A percentile compares a stretch with the other conserved stretches of the same genome.
Evolutionary conservation across 30 jellyfish, hydroid and myxozoan genomes (phyloP).

Genomic region (Catostylus mosaicus): DNA sequence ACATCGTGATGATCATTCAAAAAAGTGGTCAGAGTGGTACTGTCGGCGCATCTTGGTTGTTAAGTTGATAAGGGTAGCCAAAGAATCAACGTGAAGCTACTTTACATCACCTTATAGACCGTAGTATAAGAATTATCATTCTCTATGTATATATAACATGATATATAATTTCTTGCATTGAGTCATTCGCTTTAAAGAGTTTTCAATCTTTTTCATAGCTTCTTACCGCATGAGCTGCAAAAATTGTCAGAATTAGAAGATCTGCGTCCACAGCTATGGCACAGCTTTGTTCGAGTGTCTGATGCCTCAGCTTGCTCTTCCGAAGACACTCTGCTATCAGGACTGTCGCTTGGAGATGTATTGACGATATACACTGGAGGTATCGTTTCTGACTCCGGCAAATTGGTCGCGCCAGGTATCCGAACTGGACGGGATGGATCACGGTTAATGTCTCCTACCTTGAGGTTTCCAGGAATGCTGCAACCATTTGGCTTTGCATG

Average conservation of each 20-base stretch:
- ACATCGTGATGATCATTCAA: too few relatives aligned
- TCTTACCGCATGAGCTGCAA: slow-evolving; percentile 71
- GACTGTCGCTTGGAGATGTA: slow-evolving; percentile 73
- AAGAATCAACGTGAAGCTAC: neutral
- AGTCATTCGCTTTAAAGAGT: neutral
- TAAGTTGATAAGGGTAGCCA: too few relatives aligned
- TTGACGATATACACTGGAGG: slow-evolving; percentile 71
- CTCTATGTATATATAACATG: neutral
- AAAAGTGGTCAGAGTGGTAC: too few relatives aligned
- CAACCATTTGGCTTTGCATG: slow-evolving; percentile 25
- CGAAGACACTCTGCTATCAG: slow-evolving; percentile 51
- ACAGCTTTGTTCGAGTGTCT: slow-evolving; percentile 26
- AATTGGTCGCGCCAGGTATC: neutral
- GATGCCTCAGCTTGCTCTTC: slow-evolving; percentile 36
- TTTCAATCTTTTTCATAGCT: slow-evolving; percentile 11
- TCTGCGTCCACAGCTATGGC: slow-evolving; percentile 50
- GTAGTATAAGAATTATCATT: too few relatives aligned
- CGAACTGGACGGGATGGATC: slow-evolving; percentile 22
- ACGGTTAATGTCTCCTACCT: slow-evolving; percentile 8
- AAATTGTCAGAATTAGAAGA: slow-evolving; percentile 45
- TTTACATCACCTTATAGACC: neutral
- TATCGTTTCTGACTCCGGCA: slow-evolving; percentile 37
- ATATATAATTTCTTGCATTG: neutral
- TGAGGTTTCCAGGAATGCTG: neutral
- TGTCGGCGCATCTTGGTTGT: too few relatives aligned